Conservation (phyloP, 2,113 vertebrate genomes). For the Haemorhous mexicanus region DNA sequence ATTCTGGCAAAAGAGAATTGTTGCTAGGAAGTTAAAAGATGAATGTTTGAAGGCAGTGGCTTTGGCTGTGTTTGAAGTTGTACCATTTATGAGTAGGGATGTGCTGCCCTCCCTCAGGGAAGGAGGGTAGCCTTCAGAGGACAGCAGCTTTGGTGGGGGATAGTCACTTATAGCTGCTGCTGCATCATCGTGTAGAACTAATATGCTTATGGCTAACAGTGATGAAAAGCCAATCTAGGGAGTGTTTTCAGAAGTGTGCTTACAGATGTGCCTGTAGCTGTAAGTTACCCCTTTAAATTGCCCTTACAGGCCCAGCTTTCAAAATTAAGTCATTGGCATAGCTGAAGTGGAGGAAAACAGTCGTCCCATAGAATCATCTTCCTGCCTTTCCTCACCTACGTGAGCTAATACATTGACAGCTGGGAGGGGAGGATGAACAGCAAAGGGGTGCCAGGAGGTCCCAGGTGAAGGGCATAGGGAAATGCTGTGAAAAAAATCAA, state of each 20-base stretch:
- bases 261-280: not conserved
- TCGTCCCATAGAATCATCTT: not conserved
- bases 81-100: not conserved
- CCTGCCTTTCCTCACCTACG: not conserved
- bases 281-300: not conserved
- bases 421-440: not conserved
- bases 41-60: not conserved
- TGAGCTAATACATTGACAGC: not conserved
- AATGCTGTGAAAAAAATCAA: not conserved
- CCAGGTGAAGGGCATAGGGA: fast-evolving
- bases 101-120: not conserved
- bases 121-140: not conserved
- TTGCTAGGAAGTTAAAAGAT: not conserved
- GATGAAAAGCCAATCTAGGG: not conserved
- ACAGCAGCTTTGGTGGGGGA: not conserved
- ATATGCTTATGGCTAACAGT: not conserved
- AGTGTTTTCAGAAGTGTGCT: not conserved
- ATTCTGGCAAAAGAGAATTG: not conserved
- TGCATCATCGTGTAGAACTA: not conserved
- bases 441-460: fast-evolving
- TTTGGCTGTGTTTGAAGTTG: not conserved
- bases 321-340: not conserved
- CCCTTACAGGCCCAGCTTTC: not conserved
- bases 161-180: not conserved
- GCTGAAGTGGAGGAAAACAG: not conserved